Conservation (phyloP, 2,113 vertebrate genomes). For the Tenebrosternarchus preto region DNA sequence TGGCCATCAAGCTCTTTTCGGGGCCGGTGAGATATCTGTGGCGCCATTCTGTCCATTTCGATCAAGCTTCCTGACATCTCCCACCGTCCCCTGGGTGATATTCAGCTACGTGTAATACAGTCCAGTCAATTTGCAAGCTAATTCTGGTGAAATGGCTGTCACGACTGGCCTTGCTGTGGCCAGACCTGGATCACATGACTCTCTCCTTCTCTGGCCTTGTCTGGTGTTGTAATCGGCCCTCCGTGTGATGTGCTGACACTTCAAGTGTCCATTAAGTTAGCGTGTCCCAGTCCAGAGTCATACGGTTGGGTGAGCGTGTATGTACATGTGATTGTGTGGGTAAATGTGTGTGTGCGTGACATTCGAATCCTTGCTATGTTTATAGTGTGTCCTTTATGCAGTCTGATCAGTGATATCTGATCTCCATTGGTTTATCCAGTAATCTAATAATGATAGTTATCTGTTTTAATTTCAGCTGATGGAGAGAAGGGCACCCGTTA, state of each 20-base stretch:
- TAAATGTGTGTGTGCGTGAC: no score
- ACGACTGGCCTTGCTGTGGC: slow-evolving; percentile 34
- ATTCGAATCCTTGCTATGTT: neutral
- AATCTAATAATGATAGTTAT: no score
- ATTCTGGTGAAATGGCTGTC: slow-evolving; percentile 55
- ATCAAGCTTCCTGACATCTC: slow-evolving; percentile 43
- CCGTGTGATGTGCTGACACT: slow-evolving; percentile 47
- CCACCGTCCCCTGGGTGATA: slow-evolving; percentile 51
- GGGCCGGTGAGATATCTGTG: slow-evolving; percentile 23
- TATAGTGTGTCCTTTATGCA: no score
- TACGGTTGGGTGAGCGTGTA: neutral
- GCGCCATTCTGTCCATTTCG: slow-evolving; percentile 10
- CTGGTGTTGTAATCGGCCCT: slow-evolving; percentile 27
- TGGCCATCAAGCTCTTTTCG: slow-evolving; percentile 40
- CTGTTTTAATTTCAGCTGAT: neutral
- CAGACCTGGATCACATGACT: slow-evolving; percentile 40
- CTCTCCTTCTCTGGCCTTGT: slow-evolving; percentile 18
- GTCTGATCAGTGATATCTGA: no score
- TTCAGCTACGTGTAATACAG: slow-evolving; percentile 52
- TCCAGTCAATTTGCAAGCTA: slow-evolving; percentile 56
- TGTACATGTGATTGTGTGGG: no score
- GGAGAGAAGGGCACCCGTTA: neutral
- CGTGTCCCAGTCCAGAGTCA: neutral
- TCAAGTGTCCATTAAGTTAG: slow-evolving; percentile 28
- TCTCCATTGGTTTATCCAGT: no score